These are phyloP conservation scores for Gallinago jamesoni DNA, from an alignment of 2,113 vertebrate genomes.

Conservation along the genomic window DNA sequence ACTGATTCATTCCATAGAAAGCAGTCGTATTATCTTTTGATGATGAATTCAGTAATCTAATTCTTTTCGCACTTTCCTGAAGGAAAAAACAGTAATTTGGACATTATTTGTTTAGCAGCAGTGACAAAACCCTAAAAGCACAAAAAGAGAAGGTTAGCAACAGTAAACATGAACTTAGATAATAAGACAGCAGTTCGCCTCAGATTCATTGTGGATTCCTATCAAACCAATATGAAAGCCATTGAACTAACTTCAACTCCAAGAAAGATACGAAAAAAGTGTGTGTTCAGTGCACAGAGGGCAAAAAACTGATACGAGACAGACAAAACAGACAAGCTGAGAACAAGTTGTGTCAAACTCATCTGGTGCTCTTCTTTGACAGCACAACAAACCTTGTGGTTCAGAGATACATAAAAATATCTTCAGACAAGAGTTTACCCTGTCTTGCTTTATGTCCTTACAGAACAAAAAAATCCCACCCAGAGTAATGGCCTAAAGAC, in stretches of 20 bases:
- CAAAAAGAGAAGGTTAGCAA: background rate
- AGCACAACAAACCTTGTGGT: background rate
- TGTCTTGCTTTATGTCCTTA: background rate
- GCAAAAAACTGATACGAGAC: background rate
- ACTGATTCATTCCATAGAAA: constrained; percentile 88
- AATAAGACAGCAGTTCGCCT: background rate
- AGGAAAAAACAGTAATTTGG: background rate
- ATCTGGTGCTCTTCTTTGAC: background rate
- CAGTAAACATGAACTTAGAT: background rate
- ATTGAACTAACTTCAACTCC: background rate
- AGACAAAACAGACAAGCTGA: background rate
- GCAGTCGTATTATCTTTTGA: constrained; percentile 71
- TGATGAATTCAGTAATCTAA: constrained; percentile 79
- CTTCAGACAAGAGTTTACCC: background rate
- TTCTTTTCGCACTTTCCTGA: constrained; percentile 81
- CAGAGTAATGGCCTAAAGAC: fast-evolving
- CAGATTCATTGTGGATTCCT: background rate
- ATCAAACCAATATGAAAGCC: background rate
- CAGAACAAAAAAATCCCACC: background rate
- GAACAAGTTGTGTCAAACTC: background rate
- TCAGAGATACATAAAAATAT: background rate
- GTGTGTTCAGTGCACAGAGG: background rate
- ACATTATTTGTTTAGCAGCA: background rate
- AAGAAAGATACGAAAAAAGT: background rate
- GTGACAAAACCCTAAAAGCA: background rate